These are phyloP conservation scores for Tinamus major DNA, from an alignment of 2,797 vertebrate species.

Conservation along the genomic window DNA sequence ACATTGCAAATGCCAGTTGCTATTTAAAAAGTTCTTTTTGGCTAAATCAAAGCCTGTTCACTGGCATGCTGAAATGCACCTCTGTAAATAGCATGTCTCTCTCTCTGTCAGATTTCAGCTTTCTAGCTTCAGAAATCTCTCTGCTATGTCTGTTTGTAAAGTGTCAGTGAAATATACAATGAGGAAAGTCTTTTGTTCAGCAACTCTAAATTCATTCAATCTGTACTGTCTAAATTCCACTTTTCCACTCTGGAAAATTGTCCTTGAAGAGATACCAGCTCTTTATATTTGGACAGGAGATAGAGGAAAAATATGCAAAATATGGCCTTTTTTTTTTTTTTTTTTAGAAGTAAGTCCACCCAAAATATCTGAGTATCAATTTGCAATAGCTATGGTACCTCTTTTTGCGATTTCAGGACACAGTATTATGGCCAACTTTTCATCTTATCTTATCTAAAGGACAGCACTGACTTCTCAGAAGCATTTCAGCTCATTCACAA, in stretches of 20 bases:
- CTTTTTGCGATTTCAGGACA: background rate
- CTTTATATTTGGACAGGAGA: background rate
- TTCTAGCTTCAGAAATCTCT: background rate
- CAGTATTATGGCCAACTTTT: background rate
- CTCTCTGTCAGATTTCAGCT: constrained; percentile 15
- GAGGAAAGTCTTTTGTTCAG: background rate
- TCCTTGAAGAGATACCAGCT: background rate
- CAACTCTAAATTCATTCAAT: background rate
- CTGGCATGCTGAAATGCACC: background rate
- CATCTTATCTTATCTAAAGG: background rate
- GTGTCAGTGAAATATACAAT: background rate
- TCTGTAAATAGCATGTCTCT: background rate
- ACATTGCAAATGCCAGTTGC: background rate
- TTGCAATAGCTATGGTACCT: background rate
- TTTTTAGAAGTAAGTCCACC: background rate
- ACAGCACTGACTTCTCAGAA: background rate
- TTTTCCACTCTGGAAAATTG: background rate
- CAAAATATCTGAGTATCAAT: background rate
- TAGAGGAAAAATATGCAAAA: background rate
- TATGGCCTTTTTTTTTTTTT: background rate
- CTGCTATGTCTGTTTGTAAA: background rate
- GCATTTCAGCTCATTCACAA: background rate
- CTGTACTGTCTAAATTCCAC: background rate
- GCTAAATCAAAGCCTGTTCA: constrained; percentile 4
- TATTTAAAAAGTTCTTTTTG: background rate